Percentiles rank a stretch among this genome's conserved stretches.
These are phyloP conservation scores for Entomobrya proxima DNA, from an alignment of 2,888 invertebrate species.

Conservation along the genomic window DNA sequence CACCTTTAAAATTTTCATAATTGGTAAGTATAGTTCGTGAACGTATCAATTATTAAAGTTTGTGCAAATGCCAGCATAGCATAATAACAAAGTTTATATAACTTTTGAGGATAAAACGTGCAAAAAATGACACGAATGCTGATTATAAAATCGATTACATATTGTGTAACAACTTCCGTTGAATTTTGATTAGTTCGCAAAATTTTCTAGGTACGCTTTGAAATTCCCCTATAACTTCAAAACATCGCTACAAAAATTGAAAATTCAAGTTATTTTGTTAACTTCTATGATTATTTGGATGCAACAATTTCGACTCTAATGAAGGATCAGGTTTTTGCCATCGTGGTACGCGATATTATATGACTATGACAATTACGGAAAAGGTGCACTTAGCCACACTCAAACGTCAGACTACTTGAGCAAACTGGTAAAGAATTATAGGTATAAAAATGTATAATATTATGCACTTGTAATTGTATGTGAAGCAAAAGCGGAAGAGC, in stretches of 20 bases:
- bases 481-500: constrained; percentile 9
- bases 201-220: neutral
- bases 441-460: neutral
- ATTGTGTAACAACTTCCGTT: constrained; percentile 50
- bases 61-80: neutral
- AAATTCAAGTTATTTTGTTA: constrained; percentile 19
- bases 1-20: neutral
- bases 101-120: neutral
- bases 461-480: neutral
- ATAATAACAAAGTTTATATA: neutral
- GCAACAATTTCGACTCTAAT: neutral
- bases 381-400: neutral
- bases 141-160: constrained; percentile 55
- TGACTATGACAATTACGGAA: neutral
- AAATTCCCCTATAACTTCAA: neutral
- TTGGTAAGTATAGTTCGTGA: no score
- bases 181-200: constrained; percentile 13
- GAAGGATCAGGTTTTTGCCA: constrained; percentile 25
- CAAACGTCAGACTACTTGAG: neutral
- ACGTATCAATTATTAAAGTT: neutral
- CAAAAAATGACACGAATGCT: constrained; percentile 28
- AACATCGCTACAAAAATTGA: constrained; percentile 1
- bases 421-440: neutral
- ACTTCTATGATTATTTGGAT: neutral
- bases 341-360: neutral